Conservation (phyloP, 2,113 vertebrate species). For the Nanorana parkeri region DNA sequence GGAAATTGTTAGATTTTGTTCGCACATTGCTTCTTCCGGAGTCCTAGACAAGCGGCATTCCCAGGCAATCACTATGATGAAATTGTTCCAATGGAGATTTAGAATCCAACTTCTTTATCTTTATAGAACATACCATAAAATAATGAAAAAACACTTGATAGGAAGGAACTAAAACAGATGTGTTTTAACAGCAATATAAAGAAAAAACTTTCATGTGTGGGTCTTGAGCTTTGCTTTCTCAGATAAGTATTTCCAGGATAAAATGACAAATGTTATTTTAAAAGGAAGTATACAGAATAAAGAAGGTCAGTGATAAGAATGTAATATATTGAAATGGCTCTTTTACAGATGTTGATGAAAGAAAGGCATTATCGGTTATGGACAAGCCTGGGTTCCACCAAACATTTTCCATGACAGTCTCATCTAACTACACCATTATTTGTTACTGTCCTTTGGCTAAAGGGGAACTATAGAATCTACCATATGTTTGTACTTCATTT, state of each 20-base stretch:
- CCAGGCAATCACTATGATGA: background rate
- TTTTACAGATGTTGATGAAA: constrained; percentile 42
- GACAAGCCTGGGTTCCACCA: background rate
- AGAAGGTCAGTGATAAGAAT: constrained; percentile 17
- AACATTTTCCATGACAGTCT: constrained; percentile 6
- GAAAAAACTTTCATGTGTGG: constrained; percentile 33
- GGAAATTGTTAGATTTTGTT: background rate
- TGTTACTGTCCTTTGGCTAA: background rate
- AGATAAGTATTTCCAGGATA: constrained; percentile 38
- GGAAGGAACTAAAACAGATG: constrained; percentile 29
- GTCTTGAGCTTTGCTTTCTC: background rate
- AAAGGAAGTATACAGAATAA: constrained; percentile 1
- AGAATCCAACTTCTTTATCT: constrained; percentile 11
- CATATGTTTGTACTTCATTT: background rate
- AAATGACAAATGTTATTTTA: constrained; percentile 32
- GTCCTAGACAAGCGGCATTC: background rate
- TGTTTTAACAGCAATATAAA: background rate
- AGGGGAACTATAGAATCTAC: background rate
- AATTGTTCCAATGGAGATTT: background rate
- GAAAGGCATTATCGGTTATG: background rate
- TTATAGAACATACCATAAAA: constrained; percentile 38
- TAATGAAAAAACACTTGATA: constrained; percentile 22
- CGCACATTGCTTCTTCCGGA: background rate
- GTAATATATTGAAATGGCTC: background rate
- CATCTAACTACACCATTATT: background rate